phyloP scores from a whole-genome alignment of 2,113 vertebrate species.

The Spermophilus dauricus region DNA sequence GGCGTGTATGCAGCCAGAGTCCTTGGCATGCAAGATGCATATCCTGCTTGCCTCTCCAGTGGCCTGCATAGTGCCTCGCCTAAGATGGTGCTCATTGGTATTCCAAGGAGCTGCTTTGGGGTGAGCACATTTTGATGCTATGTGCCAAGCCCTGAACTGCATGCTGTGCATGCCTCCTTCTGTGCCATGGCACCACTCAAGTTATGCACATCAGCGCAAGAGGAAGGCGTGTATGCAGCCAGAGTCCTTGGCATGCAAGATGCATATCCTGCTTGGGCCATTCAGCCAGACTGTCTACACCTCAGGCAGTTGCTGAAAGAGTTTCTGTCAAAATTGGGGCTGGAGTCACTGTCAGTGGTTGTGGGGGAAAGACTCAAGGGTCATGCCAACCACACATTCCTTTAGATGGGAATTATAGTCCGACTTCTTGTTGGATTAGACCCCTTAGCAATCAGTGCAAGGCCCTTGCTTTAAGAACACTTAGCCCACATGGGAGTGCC shows the following conservation, averaged over 20 bases:
- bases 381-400: too few species aligned
- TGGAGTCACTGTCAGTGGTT: not conserved
- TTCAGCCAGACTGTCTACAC: not conserved
- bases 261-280: not conserved
- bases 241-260: not conserved
- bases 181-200: not conserved
- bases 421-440: not conserved
- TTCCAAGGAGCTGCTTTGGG: not conserved
- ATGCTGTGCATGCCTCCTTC: fast-evolving
- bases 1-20: fast-evolving
- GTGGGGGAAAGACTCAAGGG: too few species aligned
- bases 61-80: not conserved
- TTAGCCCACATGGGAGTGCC: not conserved
- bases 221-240: fast-evolving
- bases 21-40: fast-evolving
- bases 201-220: too few species aligned
- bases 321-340: not conserved
- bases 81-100: not conserved
- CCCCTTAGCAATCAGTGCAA: not conserved
- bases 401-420: not conserved
- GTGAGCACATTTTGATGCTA: fast-evolving
- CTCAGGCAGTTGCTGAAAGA: not conserved
- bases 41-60: not conserved
- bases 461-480: not conserved
- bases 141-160: not conserved